Percentiles rank a stretch among this genome's conserved stretches.
Conservation (phyloP, 1,140 invertebrate species). For the Ostrea denselamellosa region DNA sequence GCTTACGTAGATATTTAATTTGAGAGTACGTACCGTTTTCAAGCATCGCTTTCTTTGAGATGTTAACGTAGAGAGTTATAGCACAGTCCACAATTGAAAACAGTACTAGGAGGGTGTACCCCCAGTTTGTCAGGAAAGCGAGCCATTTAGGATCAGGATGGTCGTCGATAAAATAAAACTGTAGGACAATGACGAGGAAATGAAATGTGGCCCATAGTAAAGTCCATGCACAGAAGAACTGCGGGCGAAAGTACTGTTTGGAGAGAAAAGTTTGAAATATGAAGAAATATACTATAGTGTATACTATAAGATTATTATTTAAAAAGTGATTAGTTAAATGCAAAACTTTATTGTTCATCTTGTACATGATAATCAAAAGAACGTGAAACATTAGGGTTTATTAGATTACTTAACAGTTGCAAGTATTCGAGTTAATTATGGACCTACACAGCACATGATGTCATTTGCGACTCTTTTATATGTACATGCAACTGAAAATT, state of each 20-base stretch:
- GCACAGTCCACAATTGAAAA: constrained; percentile 9
- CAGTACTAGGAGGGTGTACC: background rate
- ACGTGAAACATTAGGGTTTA: too few species aligned
- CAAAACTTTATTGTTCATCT: too few species aligned
- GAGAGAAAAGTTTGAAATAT: background rate
- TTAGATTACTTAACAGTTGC: too few species aligned
- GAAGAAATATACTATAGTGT: too few species aligned
- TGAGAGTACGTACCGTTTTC: background rate
- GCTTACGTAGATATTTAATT: background rate
- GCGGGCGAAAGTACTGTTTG: background rate
- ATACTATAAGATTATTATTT: too few species aligned
- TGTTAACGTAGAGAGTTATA: background rate
- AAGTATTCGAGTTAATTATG: too few species aligned
- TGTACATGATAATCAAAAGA: too few species aligned
- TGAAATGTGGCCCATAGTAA: constrained; percentile 5
- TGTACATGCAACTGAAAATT: too few species aligned
- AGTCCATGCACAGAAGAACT: background rate
- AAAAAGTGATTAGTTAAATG: too few species aligned
- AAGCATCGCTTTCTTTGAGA: background rate
- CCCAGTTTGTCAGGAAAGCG: constrained; percentile 17
- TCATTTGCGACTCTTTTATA: too few species aligned
- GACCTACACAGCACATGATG: too few species aligned
- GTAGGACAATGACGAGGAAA: background rate
- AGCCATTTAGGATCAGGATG: constrained; percentile 39
- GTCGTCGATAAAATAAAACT: background rate